Conservation (phyloP, 2,888 invertebrate species). For the Parnassius mnemosyne region DNA sequence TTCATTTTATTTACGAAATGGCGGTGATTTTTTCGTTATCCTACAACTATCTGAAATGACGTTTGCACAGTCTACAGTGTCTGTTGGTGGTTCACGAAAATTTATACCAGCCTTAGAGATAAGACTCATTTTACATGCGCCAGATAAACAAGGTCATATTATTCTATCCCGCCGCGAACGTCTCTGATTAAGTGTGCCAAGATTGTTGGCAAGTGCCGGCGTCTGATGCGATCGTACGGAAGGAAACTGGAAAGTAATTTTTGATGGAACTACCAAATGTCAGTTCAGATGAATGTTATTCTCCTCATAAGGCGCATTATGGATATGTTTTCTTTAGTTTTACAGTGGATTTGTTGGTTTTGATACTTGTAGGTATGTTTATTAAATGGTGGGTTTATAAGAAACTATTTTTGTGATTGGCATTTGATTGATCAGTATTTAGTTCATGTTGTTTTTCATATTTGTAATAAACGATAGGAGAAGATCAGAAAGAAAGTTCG, state of each 20-base stretch:
- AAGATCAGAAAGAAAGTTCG: too few species aligned
- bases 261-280: constrained; percentile 21
- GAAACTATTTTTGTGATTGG: too few species aligned
- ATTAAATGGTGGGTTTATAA: too few species aligned
- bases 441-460: too few species aligned
- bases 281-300: constrained; percentile 14
- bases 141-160: constrained; percentile 26
- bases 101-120: constrained; percentile 14
- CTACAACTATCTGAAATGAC: constrained; percentile 14
- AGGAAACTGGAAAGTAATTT: constrained; percentile 26
- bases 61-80: constrained; percentile 3
- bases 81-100: constrained; percentile 2
- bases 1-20: constrained; percentile 6
- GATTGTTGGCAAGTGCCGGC: constrained; percentile 21
- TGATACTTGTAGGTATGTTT: too few species aligned
- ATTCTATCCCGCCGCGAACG: constrained; percentile 22
- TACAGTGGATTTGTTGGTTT: too few species aligned
- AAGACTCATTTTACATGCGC: constrained; percentile 18
- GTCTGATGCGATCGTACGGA: constrained; percentile 23
- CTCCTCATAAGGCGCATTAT: not conserved
- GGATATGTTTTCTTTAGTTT: too few species aligned
- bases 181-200: constrained; percentile 25
- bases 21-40: not conserved
- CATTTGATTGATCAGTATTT: too few species aligned
- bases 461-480: too few species aligned